Base-by-base conservation (phyloP, 2,888 invertebrate species). In the Cheilosia urbana region DNA sequence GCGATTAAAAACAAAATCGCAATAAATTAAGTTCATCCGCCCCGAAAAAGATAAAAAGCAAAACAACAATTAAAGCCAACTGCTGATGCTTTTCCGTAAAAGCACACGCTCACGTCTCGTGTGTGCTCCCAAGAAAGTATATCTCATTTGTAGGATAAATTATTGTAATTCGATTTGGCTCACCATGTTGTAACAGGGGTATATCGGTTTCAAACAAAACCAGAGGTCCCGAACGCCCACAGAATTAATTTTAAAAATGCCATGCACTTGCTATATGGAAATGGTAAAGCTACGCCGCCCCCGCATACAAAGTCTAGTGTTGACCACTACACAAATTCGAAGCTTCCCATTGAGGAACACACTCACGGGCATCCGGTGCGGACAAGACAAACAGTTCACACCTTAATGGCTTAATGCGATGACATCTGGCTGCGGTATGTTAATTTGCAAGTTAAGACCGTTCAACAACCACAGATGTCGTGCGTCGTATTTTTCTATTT, bases 21-120 rank as follows among this genome's bases (percentile, higher is more conserved):
- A 77, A 77, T 77, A 71, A 82, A 77, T 79, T 63, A 68, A 79
- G 34, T 82, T 49, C 49, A 73, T 62, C 66, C 83, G 83, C 83
- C 83, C 37, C 13, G 37, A 37, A 37, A 37, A 37, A 37, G 4
- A 4, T 0, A 37, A 13, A 9, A 27, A 27, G 6, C 1, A 27
- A 27, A 9, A 9, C 30, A 30, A 37, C 37, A 13, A 37, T 13
- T 13, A 37, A 37, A 37, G 66, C 83, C 79, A 69, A 69, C 45
- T 53, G 53, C 40, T 71, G 63, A 66, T 71, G 65, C 65, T 45
- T 77, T 30, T 47, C 21, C 45, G 45, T 45, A 57, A 42, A 11
- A 57, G 24, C 68, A 15, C 68, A 55, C 55, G 30, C 42, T 55
- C 27, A 69, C 34, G 5, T 17, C 24, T 27, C 40, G n/a, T n/a